A percentile compares a stretch with the other conserved stretches of the same genome.
Evolutionary conservation across 1,140 invertebrate species (phyloP).

Genomic region (Antheraea pernyi): DNA sequence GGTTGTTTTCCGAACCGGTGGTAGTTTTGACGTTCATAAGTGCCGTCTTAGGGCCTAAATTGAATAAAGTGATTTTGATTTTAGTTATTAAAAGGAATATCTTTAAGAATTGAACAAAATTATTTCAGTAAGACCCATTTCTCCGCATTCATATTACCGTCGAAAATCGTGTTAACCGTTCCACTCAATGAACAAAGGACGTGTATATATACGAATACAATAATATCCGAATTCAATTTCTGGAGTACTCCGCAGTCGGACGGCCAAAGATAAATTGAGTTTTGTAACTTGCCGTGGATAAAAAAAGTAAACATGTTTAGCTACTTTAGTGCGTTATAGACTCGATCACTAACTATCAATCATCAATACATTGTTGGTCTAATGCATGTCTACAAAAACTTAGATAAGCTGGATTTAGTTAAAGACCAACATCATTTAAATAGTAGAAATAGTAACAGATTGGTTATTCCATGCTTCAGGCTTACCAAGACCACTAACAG

Average conservation of each 20-base stretch:
- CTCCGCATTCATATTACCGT: slow-evolving; percentile 14
- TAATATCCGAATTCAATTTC: slow-evolving; percentile 41
- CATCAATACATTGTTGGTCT: too few species aligned
- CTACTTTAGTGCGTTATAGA: not conserved
- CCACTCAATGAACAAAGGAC: slow-evolving; percentile 34
- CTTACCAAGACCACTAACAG: too few species aligned
- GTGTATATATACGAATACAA: slow-evolving; percentile 31
- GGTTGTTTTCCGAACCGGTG: too few species aligned
- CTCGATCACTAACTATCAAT: too few species aligned
- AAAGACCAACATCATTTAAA: too few species aligned
- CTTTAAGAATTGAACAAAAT: slow-evolving; percentile 11
- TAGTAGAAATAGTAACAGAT: too few species aligned
- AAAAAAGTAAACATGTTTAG: not conserved
- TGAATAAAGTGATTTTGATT: too few species aligned
- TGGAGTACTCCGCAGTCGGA: slow-evolving; percentile 21
- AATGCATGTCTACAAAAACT: too few species aligned
- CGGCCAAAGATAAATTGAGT: not conserved
- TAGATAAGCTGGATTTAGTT: too few species aligned
- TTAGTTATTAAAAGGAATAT: not conserved
- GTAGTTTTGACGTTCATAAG: too few species aligned
- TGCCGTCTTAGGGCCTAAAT: too few species aligned
- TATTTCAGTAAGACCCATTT: slow-evolving; percentile 6
- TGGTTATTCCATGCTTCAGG: too few species aligned
- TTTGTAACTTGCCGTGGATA: not conserved
- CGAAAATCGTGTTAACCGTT: slow-evolving; percentile 30